Percentiles rank a stretch among this genome's conserved stretches.
phyloP scores from a whole-genome alignment of 1,140 invertebrate species.

The Melipona quadrifasciata region DNA sequence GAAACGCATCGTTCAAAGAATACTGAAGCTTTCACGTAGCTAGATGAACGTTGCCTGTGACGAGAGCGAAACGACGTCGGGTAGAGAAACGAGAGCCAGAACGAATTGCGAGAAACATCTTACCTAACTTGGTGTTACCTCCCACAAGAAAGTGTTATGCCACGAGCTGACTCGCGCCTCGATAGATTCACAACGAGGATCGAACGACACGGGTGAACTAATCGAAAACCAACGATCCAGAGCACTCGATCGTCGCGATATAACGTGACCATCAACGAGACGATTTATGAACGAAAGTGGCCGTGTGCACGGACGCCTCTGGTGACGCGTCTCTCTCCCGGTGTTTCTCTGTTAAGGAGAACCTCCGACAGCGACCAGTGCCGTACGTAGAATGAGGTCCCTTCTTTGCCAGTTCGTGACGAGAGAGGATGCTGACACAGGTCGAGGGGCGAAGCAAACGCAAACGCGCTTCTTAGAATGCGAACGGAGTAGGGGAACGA shows the following conservation, averaged over 20 bases:
- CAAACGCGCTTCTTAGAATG: background rate
- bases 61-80: background rate
- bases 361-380: constrained; percentile 55
- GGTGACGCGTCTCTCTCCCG: constrained; percentile 56
- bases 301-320: constrained; percentile 42
- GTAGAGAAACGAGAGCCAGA: background rate
- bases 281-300: constrained; percentile 29
- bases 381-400: constrained; percentile 62
- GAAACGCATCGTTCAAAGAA: background rate
- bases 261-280: background rate
- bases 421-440: constrained; percentile 13
- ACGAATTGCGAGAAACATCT: constrained; percentile 3
- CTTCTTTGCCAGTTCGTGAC: constrained; percentile 9
- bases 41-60: background rate
- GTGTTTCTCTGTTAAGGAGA: constrained; percentile 50
- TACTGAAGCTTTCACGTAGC: background rate
- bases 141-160: background rate
- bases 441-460: background rate
- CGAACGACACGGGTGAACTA: background rate
- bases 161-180: background rate
- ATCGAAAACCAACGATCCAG: constrained; percentile 7
- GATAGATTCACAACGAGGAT: background rate
- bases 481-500: background rate
- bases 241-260: background rate
- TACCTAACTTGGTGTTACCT: constrained; percentile 31